Evolutionary conservation across 2,113 vertebrate genomes (phyloP).

Genomic region (Copsychus sechellarum): DNA sequence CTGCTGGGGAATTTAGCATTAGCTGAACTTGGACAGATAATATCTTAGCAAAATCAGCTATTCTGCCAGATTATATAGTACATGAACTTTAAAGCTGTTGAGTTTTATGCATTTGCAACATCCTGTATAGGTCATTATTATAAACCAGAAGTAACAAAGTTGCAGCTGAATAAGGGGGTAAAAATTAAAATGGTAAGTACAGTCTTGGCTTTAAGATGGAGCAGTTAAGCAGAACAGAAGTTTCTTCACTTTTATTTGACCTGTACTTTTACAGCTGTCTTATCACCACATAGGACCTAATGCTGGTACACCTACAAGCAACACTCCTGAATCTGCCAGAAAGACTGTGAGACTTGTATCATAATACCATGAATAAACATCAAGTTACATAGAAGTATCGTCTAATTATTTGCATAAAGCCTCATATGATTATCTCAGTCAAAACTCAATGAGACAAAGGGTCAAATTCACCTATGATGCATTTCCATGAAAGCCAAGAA

Average conservation of each 20-base stretch:
- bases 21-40: neutral
- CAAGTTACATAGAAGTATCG: neutral
- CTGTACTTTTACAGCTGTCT: neutral
- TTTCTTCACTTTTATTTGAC: neutral
- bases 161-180: neutral
- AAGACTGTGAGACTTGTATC: neutral
- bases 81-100: neutral
- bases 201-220: neutral
- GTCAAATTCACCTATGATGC: neutral
- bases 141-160: neutral
- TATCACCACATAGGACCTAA: neutral
- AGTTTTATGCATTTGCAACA: neutral
- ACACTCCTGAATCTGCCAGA: neutral
- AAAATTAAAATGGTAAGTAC: neutral
- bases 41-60: neutral
- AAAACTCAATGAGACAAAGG: neutral
- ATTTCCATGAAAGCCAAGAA: neutral
- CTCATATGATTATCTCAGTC: neutral
- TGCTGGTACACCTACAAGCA: neutral
- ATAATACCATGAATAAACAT: neutral
- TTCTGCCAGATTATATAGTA: neutral
- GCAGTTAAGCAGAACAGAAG: neutral
- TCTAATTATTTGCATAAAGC: neutral
- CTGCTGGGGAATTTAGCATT: neutral
- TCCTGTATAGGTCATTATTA: neutral